These are phyloP conservation scores for Caerostris darwini DNA, from an alignment of 1,140 invertebrate genomes.

Conservation along the genomic window DNA sequence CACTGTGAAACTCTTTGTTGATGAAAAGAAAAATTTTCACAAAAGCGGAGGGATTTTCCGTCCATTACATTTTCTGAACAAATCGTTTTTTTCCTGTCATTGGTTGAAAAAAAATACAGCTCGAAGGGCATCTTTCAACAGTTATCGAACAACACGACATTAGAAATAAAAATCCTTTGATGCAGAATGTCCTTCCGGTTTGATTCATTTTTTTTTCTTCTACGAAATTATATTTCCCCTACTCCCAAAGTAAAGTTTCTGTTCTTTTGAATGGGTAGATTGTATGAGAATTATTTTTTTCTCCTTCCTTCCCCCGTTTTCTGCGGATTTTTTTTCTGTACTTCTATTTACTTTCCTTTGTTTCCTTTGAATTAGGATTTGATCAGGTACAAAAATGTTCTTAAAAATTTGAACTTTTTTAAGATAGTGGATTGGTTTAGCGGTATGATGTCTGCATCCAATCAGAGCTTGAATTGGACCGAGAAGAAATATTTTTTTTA, in stretches of 20 bases:
- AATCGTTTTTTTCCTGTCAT: constrained; percentile 18
- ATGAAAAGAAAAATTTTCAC: constrained; percentile 24
- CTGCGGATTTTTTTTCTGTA: background rate
- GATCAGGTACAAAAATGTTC: no score
- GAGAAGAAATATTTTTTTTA: no score
- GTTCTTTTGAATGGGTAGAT: background rate
- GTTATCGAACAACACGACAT: constrained; percentile 27
- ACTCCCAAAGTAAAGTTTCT: background rate
- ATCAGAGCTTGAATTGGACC: no score
- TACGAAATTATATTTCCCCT: background rate
- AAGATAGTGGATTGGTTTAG: no score
- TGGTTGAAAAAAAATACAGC: background rate
- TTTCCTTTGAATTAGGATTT: no score
- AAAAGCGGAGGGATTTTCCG: constrained; percentile 31
- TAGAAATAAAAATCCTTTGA: constrained; percentile 12
- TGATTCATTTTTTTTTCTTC: background rate
- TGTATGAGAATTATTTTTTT: background rate
- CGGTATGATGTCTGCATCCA: no score
- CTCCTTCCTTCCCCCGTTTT: no score
- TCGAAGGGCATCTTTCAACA: background rate
- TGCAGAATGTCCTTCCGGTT: constrained; percentile 26
- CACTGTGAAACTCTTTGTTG: background rate
- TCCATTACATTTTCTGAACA: constrained; percentile 41
- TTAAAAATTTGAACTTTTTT: no score
- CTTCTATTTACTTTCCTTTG: no score